These are phyloP conservation scores for Hoplias malabaricus DNA, from an alignment of 2,113 vertebrate species.

Conservation along the genomic window DNA sequence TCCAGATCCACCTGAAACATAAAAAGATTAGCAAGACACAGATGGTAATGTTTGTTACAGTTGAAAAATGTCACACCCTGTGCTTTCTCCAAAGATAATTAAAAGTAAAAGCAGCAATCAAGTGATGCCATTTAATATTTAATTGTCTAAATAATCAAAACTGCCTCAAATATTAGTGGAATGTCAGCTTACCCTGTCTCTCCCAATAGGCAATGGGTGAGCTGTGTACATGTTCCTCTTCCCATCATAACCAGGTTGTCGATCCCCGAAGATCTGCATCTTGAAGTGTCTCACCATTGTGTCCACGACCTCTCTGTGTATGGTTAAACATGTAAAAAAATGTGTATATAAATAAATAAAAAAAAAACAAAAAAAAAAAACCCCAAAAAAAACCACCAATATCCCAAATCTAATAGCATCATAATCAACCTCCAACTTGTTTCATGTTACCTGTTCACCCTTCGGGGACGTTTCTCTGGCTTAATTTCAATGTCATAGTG, in stretches of 20 bases:
- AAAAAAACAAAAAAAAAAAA: no score
- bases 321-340: not conserved
- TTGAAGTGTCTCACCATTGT: conserved; percentile 99
- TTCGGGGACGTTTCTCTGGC: conserved; percentile 94
- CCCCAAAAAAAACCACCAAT: no score
- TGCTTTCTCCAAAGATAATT: no score
- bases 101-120: not conserved
- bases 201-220: conserved; percentile 92
- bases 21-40: not conserved
- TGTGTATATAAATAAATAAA: no score
- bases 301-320: conserved; percentile 91
- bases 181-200: conserved; percentile 87
- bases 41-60: not conserved
- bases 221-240: conserved; percentile 99
- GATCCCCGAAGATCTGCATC: conserved; percentile 98
- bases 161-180: no score
- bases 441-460: conserved; percentile 92
- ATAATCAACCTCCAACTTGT: not conserved
- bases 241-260: conserved; percentile 96
- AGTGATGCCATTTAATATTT: no score
- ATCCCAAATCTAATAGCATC: not conserved
- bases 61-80: not conserved
- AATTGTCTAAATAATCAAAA: no score
- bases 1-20: conserved; percentile 91
- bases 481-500: conserved; percentile 99